Evolutionary conservation across 2,888 invertebrate species (phyloP).

Genomic region (Conus canariensis): DNA sequence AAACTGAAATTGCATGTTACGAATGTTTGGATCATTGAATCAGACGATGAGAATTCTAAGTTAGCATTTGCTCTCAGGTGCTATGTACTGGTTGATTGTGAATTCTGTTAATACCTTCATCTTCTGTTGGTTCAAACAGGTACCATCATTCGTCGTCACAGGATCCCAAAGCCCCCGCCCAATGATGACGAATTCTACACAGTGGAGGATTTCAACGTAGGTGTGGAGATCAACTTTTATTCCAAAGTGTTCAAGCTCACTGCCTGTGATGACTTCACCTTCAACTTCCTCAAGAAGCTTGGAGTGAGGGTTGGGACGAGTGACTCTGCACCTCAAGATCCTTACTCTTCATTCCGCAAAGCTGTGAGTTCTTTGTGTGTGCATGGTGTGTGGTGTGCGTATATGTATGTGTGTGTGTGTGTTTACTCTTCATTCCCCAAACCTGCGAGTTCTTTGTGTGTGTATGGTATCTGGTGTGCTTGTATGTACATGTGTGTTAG

Average conservation of each 20-base stretch:
- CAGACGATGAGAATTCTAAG: too few relatives aligned
- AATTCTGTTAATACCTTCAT: too few relatives aligned
- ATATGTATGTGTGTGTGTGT: not conserved
- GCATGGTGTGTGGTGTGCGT: not conserved
- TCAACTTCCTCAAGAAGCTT: slow-evolving; percentile 89
- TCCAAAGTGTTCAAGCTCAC: slow-evolving; percentile 90
- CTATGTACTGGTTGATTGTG: too few relatives aligned
- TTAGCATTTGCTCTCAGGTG: too few relatives aligned
- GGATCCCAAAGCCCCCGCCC: slow-evolving; percentile 87
- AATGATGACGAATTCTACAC: slow-evolving; percentile 89
- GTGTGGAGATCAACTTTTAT: slow-evolving; percentile 87
- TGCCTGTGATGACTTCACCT: slow-evolving; percentile 92
- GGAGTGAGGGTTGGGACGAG: slow-evolving; percentile 86
- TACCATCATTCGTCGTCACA: slow-evolving; percentile 88
- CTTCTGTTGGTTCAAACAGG: slow-evolving; percentile 80
- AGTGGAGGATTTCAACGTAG: slow-evolving; percentile 92
- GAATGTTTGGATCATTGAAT: too few relatives aligned
- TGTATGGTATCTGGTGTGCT: not conserved
- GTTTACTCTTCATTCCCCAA: not conserved
- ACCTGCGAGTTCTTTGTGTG: not conserved
- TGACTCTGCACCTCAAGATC: slow-evolving; percentile 70
- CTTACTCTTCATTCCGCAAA: slow-evolving; percentile 73
- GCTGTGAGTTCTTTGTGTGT: slow-evolving; percentile 63
- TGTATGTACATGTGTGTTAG: not conserved
- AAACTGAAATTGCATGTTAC: too few relatives aligned